These are phyloP conservation scores for Halichondria panicea DNA, from an alignment of 37 sponge, comb jelly and placozoan genomes.

Conservation along the genomic window DNA sequence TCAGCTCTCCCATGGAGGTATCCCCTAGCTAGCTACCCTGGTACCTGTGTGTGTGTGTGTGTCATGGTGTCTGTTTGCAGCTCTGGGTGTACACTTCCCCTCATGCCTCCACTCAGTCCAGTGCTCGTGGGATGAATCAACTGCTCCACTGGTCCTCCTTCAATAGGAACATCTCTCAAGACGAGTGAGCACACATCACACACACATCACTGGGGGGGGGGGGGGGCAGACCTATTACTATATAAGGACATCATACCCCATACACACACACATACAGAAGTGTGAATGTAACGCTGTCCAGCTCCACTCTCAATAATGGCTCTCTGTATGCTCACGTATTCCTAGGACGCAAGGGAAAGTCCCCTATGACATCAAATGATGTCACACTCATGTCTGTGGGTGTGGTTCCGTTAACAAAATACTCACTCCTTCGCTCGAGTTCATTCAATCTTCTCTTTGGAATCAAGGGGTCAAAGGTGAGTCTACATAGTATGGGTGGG, in stretches of 20 bases:
- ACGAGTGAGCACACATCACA: too few relatives aligned
- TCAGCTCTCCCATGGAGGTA: constrained; percentile 22
- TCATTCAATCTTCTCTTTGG: constrained; percentile 54
- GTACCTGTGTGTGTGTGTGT: neutral
- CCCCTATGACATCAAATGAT: constrained; percentile 3
- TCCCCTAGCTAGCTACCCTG: neutral
- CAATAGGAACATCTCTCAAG: neutral
- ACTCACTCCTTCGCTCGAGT: constrained; percentile 38
- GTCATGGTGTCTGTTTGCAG: constrained; percentile 9
- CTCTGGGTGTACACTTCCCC: constrained; percentile 32
- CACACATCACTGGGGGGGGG: too few relatives aligned
- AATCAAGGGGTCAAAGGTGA: neutral
- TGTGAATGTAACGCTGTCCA: constrained; percentile 72
- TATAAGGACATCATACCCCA: neutral
- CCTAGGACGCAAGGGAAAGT: constrained; percentile 37
- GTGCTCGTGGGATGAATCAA: neutral
- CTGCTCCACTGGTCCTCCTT: neutral
- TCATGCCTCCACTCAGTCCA: constrained; percentile 4
- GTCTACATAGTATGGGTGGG: too few relatives aligned
- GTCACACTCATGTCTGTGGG: neutral
- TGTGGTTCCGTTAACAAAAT: constrained; percentile 53
- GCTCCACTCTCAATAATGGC: constrained; percentile 63
- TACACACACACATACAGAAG: constrained; percentile 8
- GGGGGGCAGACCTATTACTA: too few relatives aligned
- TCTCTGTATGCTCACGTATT: constrained; percentile 70